A percentile compares a stretch with the other conserved stretches of the same genome.
These are phyloP conservation scores for Haliclona indistincta DNA, from an alignment of 37 sponge, comb jelly and placozoan species.

Conservation along the genomic window DNA sequence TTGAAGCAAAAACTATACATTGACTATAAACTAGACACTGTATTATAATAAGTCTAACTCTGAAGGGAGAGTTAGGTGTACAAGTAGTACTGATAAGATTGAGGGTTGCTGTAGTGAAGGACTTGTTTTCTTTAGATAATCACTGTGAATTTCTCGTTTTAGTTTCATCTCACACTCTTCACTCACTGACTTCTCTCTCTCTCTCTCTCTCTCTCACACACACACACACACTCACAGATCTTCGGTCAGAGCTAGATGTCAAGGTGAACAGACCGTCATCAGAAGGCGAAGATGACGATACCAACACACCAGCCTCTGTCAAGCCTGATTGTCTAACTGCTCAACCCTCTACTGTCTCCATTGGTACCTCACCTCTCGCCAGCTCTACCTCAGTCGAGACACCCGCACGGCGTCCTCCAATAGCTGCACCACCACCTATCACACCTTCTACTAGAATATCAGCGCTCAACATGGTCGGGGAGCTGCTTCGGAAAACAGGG, in stretches of 20 bases:
- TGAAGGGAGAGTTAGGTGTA: no score
- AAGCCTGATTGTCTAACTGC: constrained; percentile 12
- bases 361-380: constrained; percentile 36
- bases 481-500: constrained; percentile 92
- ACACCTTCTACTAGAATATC: constrained; percentile 85
- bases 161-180: not conserved
- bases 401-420: constrained; percentile 34
- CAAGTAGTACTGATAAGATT: no score
- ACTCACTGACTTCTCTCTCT: not conserved
- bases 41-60: no score
- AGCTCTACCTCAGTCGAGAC: constrained; percentile 37
- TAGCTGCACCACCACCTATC: constrained; percentile 42
- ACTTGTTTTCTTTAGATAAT: no score
- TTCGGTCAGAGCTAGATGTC: constrained; percentile 6
- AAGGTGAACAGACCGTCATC: not conserved
- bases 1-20: no score
- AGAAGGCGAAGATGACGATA: no score
- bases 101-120: no score
- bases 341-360: constrained; percentile 1
- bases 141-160: not conserved
- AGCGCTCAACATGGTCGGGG: constrained; percentile 96
- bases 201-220: constrained; percentile 10
- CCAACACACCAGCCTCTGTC: not conserved
- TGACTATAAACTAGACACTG: no score
- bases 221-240: no score